Percentiles rank a stretch among this genome's conserved stretches.
Evolutionary conservation across 2,888 invertebrate species (phyloP).

Genomic region (Latrodectus elegans): DNA sequence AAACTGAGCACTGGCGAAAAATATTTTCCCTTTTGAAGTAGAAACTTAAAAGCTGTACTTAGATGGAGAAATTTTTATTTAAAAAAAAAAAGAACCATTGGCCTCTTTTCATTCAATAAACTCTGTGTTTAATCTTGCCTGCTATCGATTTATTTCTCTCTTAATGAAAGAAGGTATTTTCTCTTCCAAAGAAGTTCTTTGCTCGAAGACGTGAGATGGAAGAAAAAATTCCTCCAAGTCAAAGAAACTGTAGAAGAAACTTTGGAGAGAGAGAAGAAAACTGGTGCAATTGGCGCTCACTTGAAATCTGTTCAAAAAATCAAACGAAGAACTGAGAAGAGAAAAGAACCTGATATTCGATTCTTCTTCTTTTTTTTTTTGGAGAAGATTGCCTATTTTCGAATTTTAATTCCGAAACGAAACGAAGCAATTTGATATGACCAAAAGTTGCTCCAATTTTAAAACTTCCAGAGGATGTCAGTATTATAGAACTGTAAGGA

Average conservation of each 20-base stretch:
- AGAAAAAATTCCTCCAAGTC: background rate
- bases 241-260: background rate
- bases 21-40: too few species aligned
- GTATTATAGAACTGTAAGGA: too few species aligned
- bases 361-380: conserved; percentile 20
- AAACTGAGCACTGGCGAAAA: too few species aligned
- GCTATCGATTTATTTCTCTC: conserved; percentile 34
- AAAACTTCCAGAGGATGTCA: too few species aligned
- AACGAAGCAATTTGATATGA: background rate
- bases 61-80: too few species aligned
- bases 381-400: background rate
- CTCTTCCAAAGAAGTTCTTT: background rate
- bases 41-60: too few species aligned
- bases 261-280: background rate
- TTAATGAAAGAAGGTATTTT: conserved; percentile 35
- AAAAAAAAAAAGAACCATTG: background rate
- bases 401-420: background rate
- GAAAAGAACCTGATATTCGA: conserved; percentile 25
- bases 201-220: background rate
- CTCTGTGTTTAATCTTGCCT: conserved; percentile 15
- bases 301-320: background rate
- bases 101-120: conserved; percentile 37
- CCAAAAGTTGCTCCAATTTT: too few species aligned
- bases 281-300: conserved; percentile 1
- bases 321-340: background rate